phyloP scores from a whole-genome alignment of 2,888 invertebrate genomes.

The Willowsia nigromaculata region DNA sequence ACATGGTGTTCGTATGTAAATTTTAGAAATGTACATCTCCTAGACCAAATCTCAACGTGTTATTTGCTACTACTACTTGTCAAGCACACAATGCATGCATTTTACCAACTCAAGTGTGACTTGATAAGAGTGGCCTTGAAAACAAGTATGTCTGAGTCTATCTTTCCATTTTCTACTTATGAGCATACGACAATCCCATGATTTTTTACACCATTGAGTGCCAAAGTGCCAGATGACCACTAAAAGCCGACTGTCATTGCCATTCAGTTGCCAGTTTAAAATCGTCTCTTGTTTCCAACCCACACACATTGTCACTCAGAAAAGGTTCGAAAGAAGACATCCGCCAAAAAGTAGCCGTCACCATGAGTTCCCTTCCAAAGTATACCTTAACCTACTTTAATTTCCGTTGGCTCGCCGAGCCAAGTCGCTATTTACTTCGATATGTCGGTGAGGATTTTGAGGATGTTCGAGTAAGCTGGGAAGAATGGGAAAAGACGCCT shows the following conservation, averaged over 20 bases:
- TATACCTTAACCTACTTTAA: slow-evolving; percentile 81
- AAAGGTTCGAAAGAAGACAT: not conserved
- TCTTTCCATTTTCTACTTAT: too few species aligned
- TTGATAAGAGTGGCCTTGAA: too few species aligned
- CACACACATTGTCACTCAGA: not conserved
- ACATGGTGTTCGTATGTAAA: too few species aligned
- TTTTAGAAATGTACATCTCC: too few species aligned
- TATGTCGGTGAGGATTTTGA: slow-evolving; percentile 81
- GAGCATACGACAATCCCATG: too few species aligned
- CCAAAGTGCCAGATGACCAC: not conserved
- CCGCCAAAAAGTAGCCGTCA: not conserved
- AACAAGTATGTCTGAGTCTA: too few species aligned
- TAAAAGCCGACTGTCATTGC: not conserved
- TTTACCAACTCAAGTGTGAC: too few species aligned
- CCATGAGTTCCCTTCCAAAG: slow-evolving; percentile 59
- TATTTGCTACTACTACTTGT: too few species aligned
- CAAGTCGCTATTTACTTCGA: slow-evolving; percentile 80
- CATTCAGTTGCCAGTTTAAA: not conserved
- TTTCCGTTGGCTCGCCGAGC: slow-evolving; percentile 81
- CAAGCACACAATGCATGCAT: too few species aligned
- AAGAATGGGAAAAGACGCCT: slow-evolving; percentile 69
- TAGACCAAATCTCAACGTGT: too few species aligned
- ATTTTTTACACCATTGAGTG: too few species aligned
- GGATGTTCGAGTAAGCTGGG: slow-evolving; percentile 79
- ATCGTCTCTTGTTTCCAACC: not conserved